These are phyloP conservation scores for Indri indri DNA, from an alignment of 2,113 vertebrate genomes.

Conservation along the genomic window DNA sequence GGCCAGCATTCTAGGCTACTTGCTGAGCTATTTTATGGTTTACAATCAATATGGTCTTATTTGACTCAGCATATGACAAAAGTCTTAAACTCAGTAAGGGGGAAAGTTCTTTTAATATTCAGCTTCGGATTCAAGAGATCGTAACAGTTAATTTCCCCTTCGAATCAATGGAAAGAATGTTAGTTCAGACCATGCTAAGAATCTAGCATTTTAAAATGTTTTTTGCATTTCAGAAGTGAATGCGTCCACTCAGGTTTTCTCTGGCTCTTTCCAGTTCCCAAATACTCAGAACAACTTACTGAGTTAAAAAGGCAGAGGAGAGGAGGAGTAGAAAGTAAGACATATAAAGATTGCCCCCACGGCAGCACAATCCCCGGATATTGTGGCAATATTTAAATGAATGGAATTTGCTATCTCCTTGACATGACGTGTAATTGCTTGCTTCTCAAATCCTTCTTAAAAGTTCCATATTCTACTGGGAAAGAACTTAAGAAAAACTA, in stretches of 20 bases:
- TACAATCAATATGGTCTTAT: constrained; percentile 17
- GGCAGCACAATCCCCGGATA: not conserved
- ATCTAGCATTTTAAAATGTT: not conserved
- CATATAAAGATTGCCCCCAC: not conserved
- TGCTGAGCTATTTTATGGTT: not conserved
- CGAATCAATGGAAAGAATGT: constrained; percentile 45
- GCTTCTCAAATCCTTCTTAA: constrained; percentile 35
- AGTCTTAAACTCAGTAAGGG: not conserved
- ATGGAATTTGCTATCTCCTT: not conserved
- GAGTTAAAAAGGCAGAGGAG: constrained; percentile 32
- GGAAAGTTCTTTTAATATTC: not conserved
- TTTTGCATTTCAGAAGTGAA: constrained; percentile 35
- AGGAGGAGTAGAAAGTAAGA: not conserved
- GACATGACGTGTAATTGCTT: not conserved
- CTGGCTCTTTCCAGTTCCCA: constrained; percentile 18
- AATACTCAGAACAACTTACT: not conserved
- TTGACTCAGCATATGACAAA: not conserved
- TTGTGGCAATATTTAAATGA: constrained; percentile 16
- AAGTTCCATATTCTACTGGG: not conserved
- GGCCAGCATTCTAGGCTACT: not conserved
- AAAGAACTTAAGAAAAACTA: constrained; percentile 18
- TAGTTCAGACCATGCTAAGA: constrained; percentile 51
- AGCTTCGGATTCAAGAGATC: constrained; percentile 29
- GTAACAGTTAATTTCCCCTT: constrained; percentile 13
- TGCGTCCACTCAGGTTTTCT: constrained; percentile 6